A percentile compares a stretch with the other conserved stretches of the same genome.
Conservation (phyloP, 2,888 invertebrate genomes). For the Trimorus sp. region DNA sequence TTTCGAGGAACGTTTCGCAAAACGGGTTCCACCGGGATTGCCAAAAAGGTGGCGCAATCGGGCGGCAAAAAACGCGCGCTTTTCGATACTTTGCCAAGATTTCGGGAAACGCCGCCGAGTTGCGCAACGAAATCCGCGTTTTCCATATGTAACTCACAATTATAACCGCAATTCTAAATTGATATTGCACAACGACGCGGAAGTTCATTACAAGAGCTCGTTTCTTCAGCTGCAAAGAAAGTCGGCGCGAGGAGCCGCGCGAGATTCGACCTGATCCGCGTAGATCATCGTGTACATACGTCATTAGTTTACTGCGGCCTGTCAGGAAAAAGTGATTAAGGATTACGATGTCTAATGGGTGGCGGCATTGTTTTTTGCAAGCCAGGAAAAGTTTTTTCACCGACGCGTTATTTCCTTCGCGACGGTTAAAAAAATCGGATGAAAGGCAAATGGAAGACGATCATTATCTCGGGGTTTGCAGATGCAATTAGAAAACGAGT, state of each 20-base stretch:
- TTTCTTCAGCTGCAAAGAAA: constrained; percentile 50
- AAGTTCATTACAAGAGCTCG: constrained; percentile 49
- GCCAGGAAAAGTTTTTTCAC: constrained; percentile 24
- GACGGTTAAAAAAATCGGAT: neutral
- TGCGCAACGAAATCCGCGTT: constrained; percentile 32
- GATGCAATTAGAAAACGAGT: constrained; percentile 5
- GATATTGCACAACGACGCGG: constrained; percentile 57
- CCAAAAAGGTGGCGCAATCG: too few species aligned
- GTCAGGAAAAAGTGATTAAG: constrained; percentile 47
- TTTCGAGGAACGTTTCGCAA: too few species aligned
- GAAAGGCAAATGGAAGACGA: constrained; percentile 11
- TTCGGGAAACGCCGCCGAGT: constrained; percentile 1
- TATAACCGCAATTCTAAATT: constrained; percentile 50
- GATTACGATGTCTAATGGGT: constrained; percentile 31
- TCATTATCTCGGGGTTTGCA: constrained; percentile 6
- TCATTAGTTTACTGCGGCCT: constrained; percentile 31
- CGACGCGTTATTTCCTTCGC: neutral
- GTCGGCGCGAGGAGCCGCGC: constrained; percentile 25
- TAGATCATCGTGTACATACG: constrained; percentile 35
- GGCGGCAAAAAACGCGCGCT: too few species aligned
- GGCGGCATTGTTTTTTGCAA: constrained; percentile 26
- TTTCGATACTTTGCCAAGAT: neutral
- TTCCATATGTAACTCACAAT: constrained; percentile 45
- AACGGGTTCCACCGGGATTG: too few species aligned
- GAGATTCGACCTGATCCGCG: constrained; percentile 33